A percentile compares a stretch with the other conserved stretches of the same genome.
phyloP scores from a whole-genome alignment of 2,797 vertebrate species.

The Lepus townsendii region DNA sequence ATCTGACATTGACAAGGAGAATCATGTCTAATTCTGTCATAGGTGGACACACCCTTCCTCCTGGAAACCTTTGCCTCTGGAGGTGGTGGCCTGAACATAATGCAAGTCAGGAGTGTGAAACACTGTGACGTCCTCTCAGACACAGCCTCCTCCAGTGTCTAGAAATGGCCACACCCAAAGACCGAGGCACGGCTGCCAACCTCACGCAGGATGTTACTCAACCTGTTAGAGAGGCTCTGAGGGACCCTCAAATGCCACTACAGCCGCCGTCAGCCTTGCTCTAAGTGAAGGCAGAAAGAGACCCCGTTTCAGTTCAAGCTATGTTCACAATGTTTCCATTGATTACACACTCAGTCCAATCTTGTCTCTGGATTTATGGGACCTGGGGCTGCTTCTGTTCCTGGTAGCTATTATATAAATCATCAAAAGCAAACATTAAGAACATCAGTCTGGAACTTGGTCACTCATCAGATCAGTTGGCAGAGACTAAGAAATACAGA shows the following conservation, averaged over 20 bases:
- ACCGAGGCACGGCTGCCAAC: constrained; percentile 10
- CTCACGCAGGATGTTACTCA: constrained; percentile 15
- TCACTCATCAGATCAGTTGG: constrained; percentile 75
- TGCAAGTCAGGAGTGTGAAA: constrained; percentile 59
- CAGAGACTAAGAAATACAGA: constrained; percentile 74
- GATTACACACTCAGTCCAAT: neutral
- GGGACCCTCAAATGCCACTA: neutral
- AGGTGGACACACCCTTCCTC: neutral
- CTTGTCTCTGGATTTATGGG: constrained; percentile 27
- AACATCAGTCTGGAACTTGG: constrained; percentile 69
- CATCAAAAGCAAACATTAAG: constrained; percentile 66
- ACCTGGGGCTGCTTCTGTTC: neutral
- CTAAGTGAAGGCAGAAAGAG: constrained; percentile 9
- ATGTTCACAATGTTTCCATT: neutral
- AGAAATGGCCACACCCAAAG: constrained; percentile 43
- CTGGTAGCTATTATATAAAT: constrained; percentile 75
- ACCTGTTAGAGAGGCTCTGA: constrained; percentile 47
- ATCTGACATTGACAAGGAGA: neutral
- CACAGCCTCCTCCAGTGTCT: constrained; percentile 19
- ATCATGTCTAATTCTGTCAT: neutral
- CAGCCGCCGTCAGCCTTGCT: neutral
- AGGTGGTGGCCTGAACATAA: neutral
- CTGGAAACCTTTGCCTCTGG: neutral
- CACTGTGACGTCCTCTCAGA: neutral
- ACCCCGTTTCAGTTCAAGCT: neutral